Conservation (phyloP, 1,140 invertebrate genomes). For the Hylaeus volcanicus region DNA sequence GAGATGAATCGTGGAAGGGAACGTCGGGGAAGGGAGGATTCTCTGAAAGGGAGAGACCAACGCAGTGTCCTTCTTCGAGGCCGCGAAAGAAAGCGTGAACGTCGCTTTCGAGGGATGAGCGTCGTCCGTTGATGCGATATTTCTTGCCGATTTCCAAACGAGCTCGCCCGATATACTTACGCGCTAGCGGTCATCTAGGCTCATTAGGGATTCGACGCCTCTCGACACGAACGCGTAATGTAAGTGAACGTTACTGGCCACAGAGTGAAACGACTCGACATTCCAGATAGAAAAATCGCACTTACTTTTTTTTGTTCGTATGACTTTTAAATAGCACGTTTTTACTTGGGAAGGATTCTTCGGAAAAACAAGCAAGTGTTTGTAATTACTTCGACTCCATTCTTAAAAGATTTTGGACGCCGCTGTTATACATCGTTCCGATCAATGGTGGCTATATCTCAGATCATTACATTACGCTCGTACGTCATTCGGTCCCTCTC, state of each 20-base stretch:
- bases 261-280: no score
- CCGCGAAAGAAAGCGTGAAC: conserved; percentile 58
- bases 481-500: neutral
- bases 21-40: conserved; percentile 59
- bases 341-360: no score
- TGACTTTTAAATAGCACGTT: no score
- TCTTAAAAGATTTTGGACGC: no score
- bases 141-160: conserved; percentile 10
- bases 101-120: conserved; percentile 47
- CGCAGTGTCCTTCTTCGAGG: conserved; percentile 56
- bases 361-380: no score
- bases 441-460: no score
- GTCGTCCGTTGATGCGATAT: conserved; percentile 31
- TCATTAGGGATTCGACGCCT: neutral
- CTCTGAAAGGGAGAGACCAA: conserved; percentile 51
- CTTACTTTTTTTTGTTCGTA: no score
- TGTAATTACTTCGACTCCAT: no score
- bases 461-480: neutral
- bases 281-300: no score
- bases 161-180: neutral
- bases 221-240: conserved; percentile 4
- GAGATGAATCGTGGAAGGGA: conserved; percentile 72
- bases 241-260: neutral
- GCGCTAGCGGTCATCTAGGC: no score
- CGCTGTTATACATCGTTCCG: no score